Percentiles rank a stretch among this genome's conserved stretches.
phyloP scores from a whole-genome alignment of 2,797 vertebrate species.

The Tapirus indicus region DNA sequence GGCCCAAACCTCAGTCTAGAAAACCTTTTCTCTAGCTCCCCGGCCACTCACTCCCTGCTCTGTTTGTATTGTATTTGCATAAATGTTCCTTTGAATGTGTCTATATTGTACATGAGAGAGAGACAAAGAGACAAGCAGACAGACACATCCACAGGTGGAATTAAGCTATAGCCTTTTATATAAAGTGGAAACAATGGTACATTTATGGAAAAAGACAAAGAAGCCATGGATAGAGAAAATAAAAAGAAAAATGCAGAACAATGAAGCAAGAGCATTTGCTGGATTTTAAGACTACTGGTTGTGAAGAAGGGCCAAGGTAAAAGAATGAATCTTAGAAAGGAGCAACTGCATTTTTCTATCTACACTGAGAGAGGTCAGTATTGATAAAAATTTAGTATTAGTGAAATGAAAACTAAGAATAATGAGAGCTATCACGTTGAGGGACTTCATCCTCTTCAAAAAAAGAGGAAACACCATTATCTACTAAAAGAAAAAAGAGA shows the following conservation, averaged over 20 bases:
- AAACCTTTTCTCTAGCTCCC: not conserved
- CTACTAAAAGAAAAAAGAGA: not conserved
- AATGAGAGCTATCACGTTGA: not conserved
- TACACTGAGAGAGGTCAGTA: not conserved
- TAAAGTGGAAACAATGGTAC: not conserved
- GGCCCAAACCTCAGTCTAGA: not conserved
- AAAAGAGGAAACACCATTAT: not conserved
- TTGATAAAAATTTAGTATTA: not conserved
- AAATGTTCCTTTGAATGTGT: not conserved
- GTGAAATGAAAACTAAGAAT: slow-evolving; percentile 7
- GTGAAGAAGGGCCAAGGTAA: not conserved
- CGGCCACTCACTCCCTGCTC: not conserved
- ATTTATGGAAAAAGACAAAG: not conserved
- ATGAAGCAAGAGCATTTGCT: not conserved
- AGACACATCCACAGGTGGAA: not conserved
- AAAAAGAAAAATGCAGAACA: not conserved
- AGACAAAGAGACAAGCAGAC: not conserved
- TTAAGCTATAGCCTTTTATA: not conserved
- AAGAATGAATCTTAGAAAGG: not conserved
- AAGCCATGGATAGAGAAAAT: not conserved
- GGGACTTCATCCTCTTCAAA: not conserved
- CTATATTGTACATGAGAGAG: not conserved
- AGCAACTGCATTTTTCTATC: not conserved
- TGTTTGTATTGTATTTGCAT: not conserved
- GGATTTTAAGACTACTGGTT: not conserved